Base-by-base conservation (phyloP, 1,140 invertebrate species). In the Pachyrhynchus sulphureomaculatus region DNA sequence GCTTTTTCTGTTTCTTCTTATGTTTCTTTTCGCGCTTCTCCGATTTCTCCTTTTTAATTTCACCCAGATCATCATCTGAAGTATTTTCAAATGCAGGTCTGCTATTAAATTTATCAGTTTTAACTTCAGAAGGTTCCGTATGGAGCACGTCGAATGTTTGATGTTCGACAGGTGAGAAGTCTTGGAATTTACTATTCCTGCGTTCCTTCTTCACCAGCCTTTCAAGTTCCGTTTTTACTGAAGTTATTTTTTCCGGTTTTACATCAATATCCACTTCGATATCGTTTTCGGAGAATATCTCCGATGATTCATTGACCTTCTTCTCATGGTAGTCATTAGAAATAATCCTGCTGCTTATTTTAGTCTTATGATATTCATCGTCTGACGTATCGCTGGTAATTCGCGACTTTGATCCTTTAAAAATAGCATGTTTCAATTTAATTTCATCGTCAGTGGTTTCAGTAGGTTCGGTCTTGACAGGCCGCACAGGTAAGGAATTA, bases 1-100 rank as follows among this genome's bases (percentile, higher is more conserved):
- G 83, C 4, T 86, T 84, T 70, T 89, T 91, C 71, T 90, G 88
- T 69, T 90, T 91, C 77, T 91, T 91, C 72, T 90, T 91, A 67
- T 91, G 89, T 69, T 90, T 91, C 68, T 88, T 91, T 24, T 61
- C 55, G 3, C 87, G 78, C 23, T 80, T 71, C 67, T 86, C 85
- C 20, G 73, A 69, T 59, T 74, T 70, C 37, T 73, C 69, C 54
- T 71, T 74, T 39, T 64, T 67, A 20, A 48, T 47, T 55, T 68
- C 64, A 13, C 73, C 45, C 69, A 76, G 78, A 68, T 83, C 81
- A 60, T 77, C 81, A 72, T 79, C 81, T n/a, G 81, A 82, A 21
- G 81, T 83, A 64, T 81, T 77, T 51, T 83, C 81, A 21, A 68
- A 71, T 4, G 65, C 57, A 33, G 65, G 63, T 34, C 60, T 44